phyloP scores from a whole-genome alignment of 64 coral and sea anemone genomes.

The Montipora cactus region DNA sequence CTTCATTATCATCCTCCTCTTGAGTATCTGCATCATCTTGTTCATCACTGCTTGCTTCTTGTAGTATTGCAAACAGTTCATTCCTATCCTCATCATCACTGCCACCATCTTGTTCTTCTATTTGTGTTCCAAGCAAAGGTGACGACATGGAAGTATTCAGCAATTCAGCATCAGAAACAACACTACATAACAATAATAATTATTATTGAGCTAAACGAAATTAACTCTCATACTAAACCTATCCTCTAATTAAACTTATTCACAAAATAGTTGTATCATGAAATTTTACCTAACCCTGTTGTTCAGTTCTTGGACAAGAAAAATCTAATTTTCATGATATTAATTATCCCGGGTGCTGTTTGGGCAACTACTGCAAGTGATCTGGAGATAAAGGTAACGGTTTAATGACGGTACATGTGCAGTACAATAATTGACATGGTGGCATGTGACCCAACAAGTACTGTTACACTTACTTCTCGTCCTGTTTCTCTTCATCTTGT shows the following conservation, averaged over 20 bases:
- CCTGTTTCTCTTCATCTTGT: conserved; percentile 93
- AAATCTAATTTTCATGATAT: no score
- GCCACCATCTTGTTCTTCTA: conserved; percentile 41
- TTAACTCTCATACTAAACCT: not conserved
- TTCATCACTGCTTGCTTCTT: conserved; percentile 91
- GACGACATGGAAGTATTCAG: conserved; percentile 72
- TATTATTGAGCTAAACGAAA: not conserved
- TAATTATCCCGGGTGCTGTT: no score
- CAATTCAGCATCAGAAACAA: conserved; percentile 77
- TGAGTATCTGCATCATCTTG: conserved; percentile 65
- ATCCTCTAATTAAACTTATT: no score
- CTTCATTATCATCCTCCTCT: conserved; percentile 83
- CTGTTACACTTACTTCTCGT: conserved; percentile 67
- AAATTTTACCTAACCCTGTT: no score
- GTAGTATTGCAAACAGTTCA: conserved; percentile 79
- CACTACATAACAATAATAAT: not conserved
- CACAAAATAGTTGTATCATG: no score
- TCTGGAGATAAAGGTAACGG: no score
- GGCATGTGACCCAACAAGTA: not conserved
- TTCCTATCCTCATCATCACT: conserved; percentile 93
- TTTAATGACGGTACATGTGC: no score
- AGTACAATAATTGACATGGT: no score
- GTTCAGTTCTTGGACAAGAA: no score
- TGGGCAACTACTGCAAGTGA: no score
- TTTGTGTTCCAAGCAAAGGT: conserved; percentile 20